A percentile compares a stretch with the other conserved stretches of the same genome.
phyloP scores from a whole-genome alignment of 2,888 invertebrate species.

The Nephrocerus scutellatus region DNA sequence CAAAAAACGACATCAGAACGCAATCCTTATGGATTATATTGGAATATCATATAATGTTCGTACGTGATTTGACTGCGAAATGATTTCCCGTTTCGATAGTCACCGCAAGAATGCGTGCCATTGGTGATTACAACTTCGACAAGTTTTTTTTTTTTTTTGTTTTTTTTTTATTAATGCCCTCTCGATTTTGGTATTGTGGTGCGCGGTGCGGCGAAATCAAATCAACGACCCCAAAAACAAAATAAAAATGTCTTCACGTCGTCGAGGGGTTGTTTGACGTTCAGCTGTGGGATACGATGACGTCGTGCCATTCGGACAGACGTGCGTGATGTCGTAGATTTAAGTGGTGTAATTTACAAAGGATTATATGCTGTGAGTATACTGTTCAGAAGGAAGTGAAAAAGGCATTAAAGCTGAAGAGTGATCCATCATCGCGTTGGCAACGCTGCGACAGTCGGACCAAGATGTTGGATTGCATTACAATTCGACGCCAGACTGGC shows the following conservation, averaged over 20 bases:
- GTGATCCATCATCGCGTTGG: no score
- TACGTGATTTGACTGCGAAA: constrained; percentile 33
- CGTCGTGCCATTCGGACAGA: constrained; percentile 9
- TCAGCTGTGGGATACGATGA: constrained; percentile 9
- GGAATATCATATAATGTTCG: constrained; percentile 42
- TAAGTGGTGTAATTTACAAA: constrained; percentile 36
- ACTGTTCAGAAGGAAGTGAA: no score
- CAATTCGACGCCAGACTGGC: no score
- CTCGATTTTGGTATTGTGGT: no score
- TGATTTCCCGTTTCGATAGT: constrained; percentile 5
- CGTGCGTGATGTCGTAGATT: constrained; percentile 28
- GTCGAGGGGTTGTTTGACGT: constrained; percentile 5
- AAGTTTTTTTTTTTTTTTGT: no score
- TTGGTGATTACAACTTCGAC: constrained; percentile 12
- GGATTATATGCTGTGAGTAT: constrained; percentile 26
- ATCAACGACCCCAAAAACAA: no score
- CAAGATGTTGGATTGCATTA: no score
- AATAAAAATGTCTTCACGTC: constrained; percentile 19
- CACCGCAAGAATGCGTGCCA: neutral
- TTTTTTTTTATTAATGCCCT: no score
- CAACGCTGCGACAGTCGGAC: no score
- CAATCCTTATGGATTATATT: constrained; percentile 41
- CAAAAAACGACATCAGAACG: constrained; percentile 12
- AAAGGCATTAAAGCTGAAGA: no score
- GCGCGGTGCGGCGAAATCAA: no score